Conservation (phyloP, 2,113 vertebrate genomes). For the Eubucco bourcierii region DNA sequence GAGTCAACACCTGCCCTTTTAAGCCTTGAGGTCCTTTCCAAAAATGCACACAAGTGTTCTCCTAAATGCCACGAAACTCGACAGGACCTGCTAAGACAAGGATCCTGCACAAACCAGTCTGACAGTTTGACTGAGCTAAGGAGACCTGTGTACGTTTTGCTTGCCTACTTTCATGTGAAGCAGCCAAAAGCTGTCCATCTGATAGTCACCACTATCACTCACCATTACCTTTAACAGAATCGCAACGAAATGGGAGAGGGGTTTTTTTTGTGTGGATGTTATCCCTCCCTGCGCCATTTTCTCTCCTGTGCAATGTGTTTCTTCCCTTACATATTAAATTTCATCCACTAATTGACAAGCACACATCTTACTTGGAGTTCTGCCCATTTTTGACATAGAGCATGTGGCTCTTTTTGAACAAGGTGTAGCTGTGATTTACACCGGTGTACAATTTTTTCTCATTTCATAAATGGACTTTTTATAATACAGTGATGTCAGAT, state of each 20-base stretch:
- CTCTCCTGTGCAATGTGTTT: neutral
- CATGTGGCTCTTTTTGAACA: constrained; percentile 14
- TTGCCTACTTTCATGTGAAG: neutral
- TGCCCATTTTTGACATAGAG: neutral
- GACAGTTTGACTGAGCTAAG: neutral
- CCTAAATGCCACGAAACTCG: neutral
- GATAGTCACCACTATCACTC: rapidly evolving
- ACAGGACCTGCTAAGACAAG: neutral
- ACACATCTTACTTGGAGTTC: neutral
- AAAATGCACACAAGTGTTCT: neutral
- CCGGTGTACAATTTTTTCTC: neutral
- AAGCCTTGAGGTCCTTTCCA: neutral
- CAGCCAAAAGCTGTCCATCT: neutral
- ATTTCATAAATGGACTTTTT: neutral
- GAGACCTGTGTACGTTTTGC: neutral
- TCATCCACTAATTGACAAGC: constrained; percentile 17
- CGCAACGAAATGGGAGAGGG: neutral
- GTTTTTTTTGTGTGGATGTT: neutral
- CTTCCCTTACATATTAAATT: neutral
- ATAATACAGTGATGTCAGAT: neutral
- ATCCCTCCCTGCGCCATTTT: neutral
- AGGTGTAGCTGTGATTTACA: neutral
- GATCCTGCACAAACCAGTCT: neutral
- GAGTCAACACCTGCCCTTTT: neutral
- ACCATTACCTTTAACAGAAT: rapidly evolving